Percentiles rank a stretch among this genome's conserved stretches.
Evolutionary conservation across 2,888 invertebrate genomes (phyloP).

Genomic region (Lomographa bimaculata): DNA sequence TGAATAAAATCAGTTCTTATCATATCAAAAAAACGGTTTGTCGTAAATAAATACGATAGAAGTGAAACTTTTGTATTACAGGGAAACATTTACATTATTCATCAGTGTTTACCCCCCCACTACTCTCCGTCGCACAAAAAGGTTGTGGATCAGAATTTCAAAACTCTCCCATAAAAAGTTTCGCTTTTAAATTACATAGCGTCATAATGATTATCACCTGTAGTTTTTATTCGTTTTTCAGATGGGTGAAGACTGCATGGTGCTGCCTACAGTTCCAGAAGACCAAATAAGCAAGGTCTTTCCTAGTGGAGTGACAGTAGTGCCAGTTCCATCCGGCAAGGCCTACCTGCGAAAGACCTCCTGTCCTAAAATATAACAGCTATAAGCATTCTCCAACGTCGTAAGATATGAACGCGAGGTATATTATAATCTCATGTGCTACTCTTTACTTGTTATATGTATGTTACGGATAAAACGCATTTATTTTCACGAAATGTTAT

Average conservation of each 20-base stretch:
- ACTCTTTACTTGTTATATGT: conserved; percentile 5
- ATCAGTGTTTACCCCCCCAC: no score
- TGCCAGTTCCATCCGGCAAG: conserved; percentile 93
- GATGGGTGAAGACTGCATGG: conserved; percentile 94
- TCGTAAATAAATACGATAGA: no score
- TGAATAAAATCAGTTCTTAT: no score
- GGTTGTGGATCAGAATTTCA: no score
- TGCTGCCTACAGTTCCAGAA: conserved; percentile 90
- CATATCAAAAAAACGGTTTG: no score
- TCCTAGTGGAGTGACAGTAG: conserved; percentile 86
- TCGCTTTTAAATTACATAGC: no score
- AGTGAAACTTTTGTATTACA: no score
- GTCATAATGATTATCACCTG: no score
- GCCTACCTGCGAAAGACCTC: conserved; percentile 90
- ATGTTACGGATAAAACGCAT: conserved; percentile 5
- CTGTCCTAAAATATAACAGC: conserved; percentile 66
- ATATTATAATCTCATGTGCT: conserved; percentile 1
- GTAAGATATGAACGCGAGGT: conserved; percentile 3
- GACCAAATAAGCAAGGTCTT: conserved; percentile 88
- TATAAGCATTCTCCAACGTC: not conserved
- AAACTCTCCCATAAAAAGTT: no score
- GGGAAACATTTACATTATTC: no score
- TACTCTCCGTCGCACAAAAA: no score
- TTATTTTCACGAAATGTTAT: conserved; percentile 15
- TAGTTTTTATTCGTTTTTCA: no score